phyloP scores from a whole-genome alignment of 2,113 vertebrate species.

The Rhegmatorhina hoffmannsi region DNA sequence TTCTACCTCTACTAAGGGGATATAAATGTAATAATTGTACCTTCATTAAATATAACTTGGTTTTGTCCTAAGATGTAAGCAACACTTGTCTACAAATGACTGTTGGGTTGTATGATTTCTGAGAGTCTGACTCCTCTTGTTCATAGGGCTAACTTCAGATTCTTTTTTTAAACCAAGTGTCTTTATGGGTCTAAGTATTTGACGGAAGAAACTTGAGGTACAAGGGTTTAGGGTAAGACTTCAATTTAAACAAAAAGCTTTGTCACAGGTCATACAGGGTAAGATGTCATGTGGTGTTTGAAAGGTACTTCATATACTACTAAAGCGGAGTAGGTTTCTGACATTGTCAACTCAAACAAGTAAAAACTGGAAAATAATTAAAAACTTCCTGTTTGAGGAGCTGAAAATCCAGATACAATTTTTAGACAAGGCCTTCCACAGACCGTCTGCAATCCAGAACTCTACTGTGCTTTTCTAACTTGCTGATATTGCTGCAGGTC shows the following conservation, averaged over 20 bases:
- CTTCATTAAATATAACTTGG: slow-evolving; percentile 52
- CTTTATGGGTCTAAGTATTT: neutral
- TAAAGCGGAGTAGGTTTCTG: neutral
- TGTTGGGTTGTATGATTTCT: neutral
- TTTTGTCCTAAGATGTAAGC: slow-evolving; percentile 23
- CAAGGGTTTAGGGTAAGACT: neutral
- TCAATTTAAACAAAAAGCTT: neutral
- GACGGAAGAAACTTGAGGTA: neutral
- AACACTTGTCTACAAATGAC: neutral
- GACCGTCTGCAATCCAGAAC: neutral
- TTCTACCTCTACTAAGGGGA: slow-evolving; percentile 62
- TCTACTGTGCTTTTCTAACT: neutral
- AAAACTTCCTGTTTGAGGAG: neutral
- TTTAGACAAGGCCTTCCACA: neutral
- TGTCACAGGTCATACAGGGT: neutral
- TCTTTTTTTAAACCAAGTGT: neutral
- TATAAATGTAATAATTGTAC: slow-evolving; percentile 63
- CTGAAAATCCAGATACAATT: neutral
- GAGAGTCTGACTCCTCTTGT: neutral
- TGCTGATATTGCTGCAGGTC: neutral
- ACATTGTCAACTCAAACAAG: neutral
- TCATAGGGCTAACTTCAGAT: neutral
- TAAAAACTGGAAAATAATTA: neutral
- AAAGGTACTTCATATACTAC: neutral
- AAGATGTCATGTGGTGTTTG: neutral